Conservation (phyloP, 2,888 invertebrate species). For the Macrophya alboannulata region DNA sequence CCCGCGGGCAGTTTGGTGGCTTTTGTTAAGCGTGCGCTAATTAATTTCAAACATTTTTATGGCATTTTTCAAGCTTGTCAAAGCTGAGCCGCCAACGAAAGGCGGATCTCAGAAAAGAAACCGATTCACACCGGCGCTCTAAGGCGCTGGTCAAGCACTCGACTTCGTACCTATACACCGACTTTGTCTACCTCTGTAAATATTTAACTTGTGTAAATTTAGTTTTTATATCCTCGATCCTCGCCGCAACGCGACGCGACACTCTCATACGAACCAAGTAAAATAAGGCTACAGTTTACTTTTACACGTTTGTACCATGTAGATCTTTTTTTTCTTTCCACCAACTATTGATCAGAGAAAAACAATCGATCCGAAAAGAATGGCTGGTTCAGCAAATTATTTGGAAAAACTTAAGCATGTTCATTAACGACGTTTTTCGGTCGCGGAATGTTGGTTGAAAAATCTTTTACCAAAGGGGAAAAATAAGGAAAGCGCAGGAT, state of each 20-base stretch:
- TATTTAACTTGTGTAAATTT: slow-evolving; percentile 51
- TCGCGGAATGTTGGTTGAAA: background rate
- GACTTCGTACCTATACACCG: slow-evolving; percentile 3
- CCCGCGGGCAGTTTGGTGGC: background rate
- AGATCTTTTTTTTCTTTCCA: background rate
- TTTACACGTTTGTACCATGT: slow-evolving; percentile 14
- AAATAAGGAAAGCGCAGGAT: background rate
- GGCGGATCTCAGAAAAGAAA: background rate
- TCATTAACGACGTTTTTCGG: too few species aligned
- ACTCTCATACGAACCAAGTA: background rate
- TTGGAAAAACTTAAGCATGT: too few species aligned
- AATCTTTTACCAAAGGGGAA: background rate
- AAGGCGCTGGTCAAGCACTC: slow-evolving; percentile 48
- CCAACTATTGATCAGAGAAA: background rate
- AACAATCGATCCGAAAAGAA: background rate
- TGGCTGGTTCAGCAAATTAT: too few species aligned
- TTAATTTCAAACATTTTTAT: slow-evolving; percentile 53
- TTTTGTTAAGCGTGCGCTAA: slow-evolving; percentile 43
- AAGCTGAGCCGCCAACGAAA: slow-evolving; percentile 36
- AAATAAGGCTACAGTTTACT: background rate
- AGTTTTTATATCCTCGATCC: slow-evolving; percentile 33
- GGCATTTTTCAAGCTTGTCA: slow-evolving; percentile 46
- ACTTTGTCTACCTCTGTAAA: slow-evolving; percentile 36
- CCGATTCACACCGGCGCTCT: slow-evolving; percentile 49
- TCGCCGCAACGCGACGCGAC: background rate